Base-by-base conservation (phyloP, 2,888 invertebrate species). In the Tromatobia lineatoria region DNA sequence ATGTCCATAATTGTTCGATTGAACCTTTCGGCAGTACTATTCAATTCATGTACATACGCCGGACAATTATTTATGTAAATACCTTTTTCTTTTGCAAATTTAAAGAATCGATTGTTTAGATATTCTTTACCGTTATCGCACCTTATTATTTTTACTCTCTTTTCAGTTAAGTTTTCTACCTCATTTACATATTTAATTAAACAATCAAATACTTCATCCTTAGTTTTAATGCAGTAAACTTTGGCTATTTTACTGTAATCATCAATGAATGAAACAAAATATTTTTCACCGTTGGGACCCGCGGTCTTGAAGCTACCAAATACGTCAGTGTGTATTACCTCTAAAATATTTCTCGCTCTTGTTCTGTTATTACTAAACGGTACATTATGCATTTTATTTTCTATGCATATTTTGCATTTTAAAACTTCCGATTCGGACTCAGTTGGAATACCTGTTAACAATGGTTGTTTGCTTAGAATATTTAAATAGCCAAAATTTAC, bases 401-500 rank as follows among this genome's bases (percentile, higher is more conserved):
- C 64, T 2, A 82, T 71, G 11, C 78, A 87, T 0, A 23, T 82
- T 13, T 25, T 82, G 38, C 85, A 86, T 54, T 83, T 83, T 23
- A 87, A n/a, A 34, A 38, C 61, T 25, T 54, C 67, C 1, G 3
- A 0, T 64, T 82, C 82, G 8, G 87, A 25, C n/a, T 82, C 10
- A 8, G 74, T 54, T 13, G 80, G 84, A 7, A 86, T 15, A 7
- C 86, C 50, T 4, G 25, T n/a, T 23, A 85, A 23, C 59, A 80
- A 76, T 70, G 87, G 11, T 45, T 74, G 2, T 13, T 76, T 80
- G 38, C 70, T 15, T 7, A 87, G 10, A n/a, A 10, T 74, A 7
- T 85, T 57, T 42, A 88, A 61, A 79, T 86, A 85, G 10, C 83
- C 64, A 70, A 89, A 88, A 64, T 88, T 88, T 67, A 88, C 71